Evolutionary conservation across 2,888 invertebrate genomes (phyloP), one percentile per base, ranked within the genome.

Genomic region (Agrochola litura): DNA sequence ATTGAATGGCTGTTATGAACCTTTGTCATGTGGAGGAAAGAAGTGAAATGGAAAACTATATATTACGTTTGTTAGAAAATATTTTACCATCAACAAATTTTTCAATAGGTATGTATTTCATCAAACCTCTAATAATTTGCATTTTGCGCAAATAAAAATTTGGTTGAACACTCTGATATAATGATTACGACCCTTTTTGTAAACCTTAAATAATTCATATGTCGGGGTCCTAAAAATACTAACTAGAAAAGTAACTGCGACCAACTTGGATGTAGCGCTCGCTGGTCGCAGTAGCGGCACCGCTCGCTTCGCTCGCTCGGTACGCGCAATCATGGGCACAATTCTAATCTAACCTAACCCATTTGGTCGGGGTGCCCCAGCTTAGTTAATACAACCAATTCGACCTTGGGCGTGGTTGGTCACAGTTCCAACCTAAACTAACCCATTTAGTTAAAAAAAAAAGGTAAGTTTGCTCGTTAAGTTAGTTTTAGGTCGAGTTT

Each of bases 1-100:
- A 76, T 52, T 73, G 61, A 58, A 80, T 61, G 10, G 14, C 16
- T 46, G 52, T 14, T 80, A 66, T 49, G 52, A 80, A n/a, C 16
- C 52, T 46, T 30, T 43, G 64, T 72, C 41, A n/a, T 16, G 3
- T 52, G 12, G 22, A 79, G 16, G 10, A 58, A n/a, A 52, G 4
- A 19, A 22, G 43, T 30, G n/a, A 67, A 56, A 73, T n/a, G 8
- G 3, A 54, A 37, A 76, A 60, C 10, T 37, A 22, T 37, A 22
- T 0, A 37, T 52, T 76, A 52, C 30, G 22, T 30, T 76, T 10
- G 37, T 5, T 10, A 12, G 14, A 43, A 30, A 54, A 22, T 16
- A 12, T 54, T 73, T 16, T 30, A 22, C 1, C 8, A 16, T 30
- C 16, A 25, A 25, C 14, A 25, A 58, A 12, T 14, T 14, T 58